Percentiles rank a stretch among this genome's conserved stretches.
Evolutionary conservation across 2,888 invertebrate species (phyloP).

Genomic region (Epirrita christyi): DNA sequence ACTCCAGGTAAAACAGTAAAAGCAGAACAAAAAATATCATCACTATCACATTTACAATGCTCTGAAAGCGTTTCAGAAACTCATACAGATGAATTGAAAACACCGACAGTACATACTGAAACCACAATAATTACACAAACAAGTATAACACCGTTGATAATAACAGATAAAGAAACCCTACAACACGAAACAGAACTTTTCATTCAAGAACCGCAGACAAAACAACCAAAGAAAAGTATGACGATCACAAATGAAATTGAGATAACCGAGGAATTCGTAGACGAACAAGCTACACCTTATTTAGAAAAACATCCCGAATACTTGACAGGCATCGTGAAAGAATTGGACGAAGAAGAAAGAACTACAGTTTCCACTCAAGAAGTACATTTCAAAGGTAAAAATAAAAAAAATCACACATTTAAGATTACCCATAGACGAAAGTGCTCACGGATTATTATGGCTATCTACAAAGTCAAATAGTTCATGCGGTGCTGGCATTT

Average conservation of each 20-base stretch:
- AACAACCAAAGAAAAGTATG: constrained; percentile 58
- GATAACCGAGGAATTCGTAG: constrained; percentile 61
- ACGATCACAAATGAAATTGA: constrained; percentile 63
- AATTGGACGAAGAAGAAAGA: constrained; percentile 46
- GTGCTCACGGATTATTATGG: too few species aligned
- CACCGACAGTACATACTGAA: constrained; percentile 52
- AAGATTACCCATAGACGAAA: not conserved
- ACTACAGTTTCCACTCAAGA: constrained; percentile 63
- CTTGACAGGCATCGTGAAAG: constrained; percentile 57
- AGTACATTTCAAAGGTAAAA: constrained; percentile 62
- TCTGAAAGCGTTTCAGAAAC: constrained; percentile 65
- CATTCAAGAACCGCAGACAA: constrained; percentile 55
- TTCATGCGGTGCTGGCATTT: too few species aligned
- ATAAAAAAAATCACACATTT: not conserved
- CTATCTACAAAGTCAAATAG: too few species aligned
- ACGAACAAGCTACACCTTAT: constrained; percentile 63
- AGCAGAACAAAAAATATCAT: constrained; percentile 60
- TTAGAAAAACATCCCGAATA: constrained; percentile 44
- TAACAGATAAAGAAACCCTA: constrained; percentile 66
- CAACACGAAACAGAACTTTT: constrained; percentile 69
- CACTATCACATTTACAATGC: constrained; percentile 68
- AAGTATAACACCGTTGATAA: constrained; percentile 61
- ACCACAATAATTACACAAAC: constrained; percentile 58
- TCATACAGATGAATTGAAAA: constrained; percentile 55
- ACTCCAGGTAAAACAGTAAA: constrained; percentile 52